Evolutionary conservation across 2,888 invertebrate genomes (phyloP).

Genomic region (Macrosoma leucophasiata): DNA sequence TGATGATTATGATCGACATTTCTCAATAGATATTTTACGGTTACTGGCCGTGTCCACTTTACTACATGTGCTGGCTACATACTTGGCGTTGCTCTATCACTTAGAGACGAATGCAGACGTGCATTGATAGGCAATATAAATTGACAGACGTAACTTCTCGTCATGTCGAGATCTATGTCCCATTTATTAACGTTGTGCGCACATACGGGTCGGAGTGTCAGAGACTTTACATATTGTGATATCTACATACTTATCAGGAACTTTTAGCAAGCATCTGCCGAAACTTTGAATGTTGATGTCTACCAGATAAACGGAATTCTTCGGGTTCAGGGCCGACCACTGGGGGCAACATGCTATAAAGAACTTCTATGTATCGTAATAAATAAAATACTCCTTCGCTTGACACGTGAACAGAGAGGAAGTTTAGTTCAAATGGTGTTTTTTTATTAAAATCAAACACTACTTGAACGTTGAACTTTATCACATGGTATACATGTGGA

Average conservation of each 20-base stretch:
- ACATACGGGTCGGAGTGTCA: no score
- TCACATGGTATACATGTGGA: conserved; percentile 40
- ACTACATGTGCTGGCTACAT: no score
- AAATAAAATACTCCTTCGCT: conserved; percentile 21
- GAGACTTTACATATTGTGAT: conserved; percentile 14
- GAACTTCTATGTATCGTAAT: conserved; percentile 40
- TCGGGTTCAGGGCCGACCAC: conserved; percentile 53
- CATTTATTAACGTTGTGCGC: conserved; percentile 27
- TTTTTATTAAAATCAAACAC: conserved; percentile 20
- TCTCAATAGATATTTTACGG: no score
- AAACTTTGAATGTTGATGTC: conserved; percentile 46
- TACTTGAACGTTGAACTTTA: conserved; percentile 36
- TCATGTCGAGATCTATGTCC: no score
- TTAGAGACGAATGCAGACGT: no score
- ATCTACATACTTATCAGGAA: conserved; percentile 39
- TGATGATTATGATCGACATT: no score
- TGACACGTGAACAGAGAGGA: conserved; percentile 20
- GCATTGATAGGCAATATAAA: no score
- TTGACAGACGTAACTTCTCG: no score
- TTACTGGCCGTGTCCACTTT: no score
- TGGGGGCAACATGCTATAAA: conserved; percentile 36
- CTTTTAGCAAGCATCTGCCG: conserved; percentile 63
- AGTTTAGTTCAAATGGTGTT: conserved; percentile 12
- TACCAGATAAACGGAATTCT: conserved; percentile 46
- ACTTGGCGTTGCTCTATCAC: no score